phyloP scores from a whole-genome alignment of 2,888 invertebrate genomes.

The Argyresthia goedartella region DNA sequence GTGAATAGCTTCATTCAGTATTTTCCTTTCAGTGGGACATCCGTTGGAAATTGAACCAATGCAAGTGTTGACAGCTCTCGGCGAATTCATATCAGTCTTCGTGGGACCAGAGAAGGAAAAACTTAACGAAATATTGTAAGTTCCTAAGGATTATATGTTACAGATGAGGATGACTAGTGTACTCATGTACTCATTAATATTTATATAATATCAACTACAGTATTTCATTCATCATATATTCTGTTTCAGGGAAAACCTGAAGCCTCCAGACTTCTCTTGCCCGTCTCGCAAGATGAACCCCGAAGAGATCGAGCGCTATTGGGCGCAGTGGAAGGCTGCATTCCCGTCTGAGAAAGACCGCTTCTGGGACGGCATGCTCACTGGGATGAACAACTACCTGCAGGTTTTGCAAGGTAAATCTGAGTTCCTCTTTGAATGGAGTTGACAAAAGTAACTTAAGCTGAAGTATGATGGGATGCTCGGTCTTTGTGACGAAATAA shows the following conservation, averaged over 20 bases:
- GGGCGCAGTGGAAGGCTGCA: slow-evolving; percentile 74
- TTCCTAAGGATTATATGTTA: slow-evolving; percentile 8
- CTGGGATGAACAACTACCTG: slow-evolving; percentile 75
- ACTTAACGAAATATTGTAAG: slow-evolving; percentile 48
- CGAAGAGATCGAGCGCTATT: slow-evolving; percentile 74
- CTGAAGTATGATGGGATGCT: no score
- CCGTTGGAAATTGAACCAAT: slow-evolving; percentile 75
- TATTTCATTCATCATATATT: slow-evolving; percentile 1
- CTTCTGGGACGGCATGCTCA: slow-evolving; percentile 78
- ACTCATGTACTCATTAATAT: neutral
- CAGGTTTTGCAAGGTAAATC: slow-evolving; percentile 75
- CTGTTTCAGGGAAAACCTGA: slow-evolving; percentile 37
- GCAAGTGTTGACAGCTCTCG: slow-evolving; percentile 75
- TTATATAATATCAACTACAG: no score
- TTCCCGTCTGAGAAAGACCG: slow-evolving; percentile 74
- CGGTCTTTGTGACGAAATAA: neutral
- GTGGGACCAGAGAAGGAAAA: slow-evolving; percentile 52
- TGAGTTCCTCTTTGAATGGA: neutral
- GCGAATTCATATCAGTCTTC: slow-evolving; percentile 70
- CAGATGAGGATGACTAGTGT: neutral
- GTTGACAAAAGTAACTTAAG: no score
- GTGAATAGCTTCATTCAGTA: no score
- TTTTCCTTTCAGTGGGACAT: slow-evolving; percentile 64
- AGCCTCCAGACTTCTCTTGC: slow-evolving; percentile 56
- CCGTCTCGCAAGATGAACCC: slow-evolving; percentile 64